phyloP scores from a whole-genome alignment of 2,797 vertebrate species.

The Acanthis flammea region DNA sequence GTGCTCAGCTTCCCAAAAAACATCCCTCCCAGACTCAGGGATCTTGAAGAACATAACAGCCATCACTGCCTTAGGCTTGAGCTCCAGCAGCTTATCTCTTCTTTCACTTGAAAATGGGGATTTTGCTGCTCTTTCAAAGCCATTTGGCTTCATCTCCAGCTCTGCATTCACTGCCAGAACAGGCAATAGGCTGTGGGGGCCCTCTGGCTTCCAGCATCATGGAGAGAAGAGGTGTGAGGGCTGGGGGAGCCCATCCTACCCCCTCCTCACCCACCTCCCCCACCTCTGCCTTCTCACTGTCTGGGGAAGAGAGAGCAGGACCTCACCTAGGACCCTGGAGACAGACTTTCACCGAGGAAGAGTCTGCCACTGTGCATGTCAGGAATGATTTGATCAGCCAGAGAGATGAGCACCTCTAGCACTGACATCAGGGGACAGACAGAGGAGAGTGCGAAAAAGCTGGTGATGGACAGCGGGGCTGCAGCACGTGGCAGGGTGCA shows the following conservation, averaged over 20 bases:
- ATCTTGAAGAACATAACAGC: background rate
- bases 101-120: background rate
- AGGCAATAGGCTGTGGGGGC: background rate
- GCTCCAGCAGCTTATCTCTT: background rate
- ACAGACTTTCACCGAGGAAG: background rate
- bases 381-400: conserved; percentile 63
- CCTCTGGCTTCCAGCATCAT: background rate
- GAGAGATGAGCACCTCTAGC: conserved; percentile 42
- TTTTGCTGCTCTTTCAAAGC: background rate
- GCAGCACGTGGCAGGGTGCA: background rate
- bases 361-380: conserved; percentile 22
- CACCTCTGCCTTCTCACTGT: background rate
- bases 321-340: background rate
- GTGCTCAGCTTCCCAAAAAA: background rate
- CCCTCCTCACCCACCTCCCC: background rate
- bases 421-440: conserved; percentile 70
- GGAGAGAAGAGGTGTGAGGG: background rate
- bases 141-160: background rate
- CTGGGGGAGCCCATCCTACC: background rate
- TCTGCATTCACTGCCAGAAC: background rate
- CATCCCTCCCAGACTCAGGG: background rate
- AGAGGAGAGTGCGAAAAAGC: conserved; percentile 67
- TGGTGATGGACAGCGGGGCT: background rate
- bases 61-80: background rate
- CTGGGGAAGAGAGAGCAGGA: background rate